Conservation (phyloP, 2,113 vertebrate species). For the Gallinago jamesoni region DNA sequence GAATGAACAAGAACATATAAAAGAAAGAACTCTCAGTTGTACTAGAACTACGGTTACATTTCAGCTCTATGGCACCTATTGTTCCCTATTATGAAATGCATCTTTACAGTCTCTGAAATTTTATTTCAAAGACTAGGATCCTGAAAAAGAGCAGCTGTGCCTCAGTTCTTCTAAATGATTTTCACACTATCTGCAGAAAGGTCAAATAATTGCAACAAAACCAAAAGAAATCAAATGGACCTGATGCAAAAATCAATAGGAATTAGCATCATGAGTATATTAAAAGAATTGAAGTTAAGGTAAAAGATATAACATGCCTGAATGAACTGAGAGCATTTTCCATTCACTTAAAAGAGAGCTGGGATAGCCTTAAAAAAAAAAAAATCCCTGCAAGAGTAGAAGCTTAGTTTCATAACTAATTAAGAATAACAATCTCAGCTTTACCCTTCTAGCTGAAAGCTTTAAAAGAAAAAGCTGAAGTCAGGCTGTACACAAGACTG, state of each 20-base stretch:
- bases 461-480: neutral
- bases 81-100: neutral
- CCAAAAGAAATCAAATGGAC: neutral
- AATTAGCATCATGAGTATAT: conserved; percentile 24
- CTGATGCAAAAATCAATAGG: neutral
- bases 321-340: neutral
- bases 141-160: neutral
- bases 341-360: neutral
- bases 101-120: conserved; percentile 3
- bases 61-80: neutral
- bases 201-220: neutral
- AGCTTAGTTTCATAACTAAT: neutral
- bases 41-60: neutral
- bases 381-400: neutral
- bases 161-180: neutral
- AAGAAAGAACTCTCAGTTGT: conserved; percentile 21
- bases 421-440: neutral
- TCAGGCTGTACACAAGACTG: neutral
- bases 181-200: neutral
- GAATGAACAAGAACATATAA: neutral
- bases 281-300: conserved; percentile 20
- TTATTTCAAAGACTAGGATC: conserved; percentile 5
- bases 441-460: neutral
- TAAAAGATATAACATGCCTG: neutral
- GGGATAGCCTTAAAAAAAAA: neutral